Evolutionary conservation across 2,888 invertebrate genomes (phyloP), one percentile per base, ranked within the genome.

Genomic region (Clitarchus hookeri): DNA sequence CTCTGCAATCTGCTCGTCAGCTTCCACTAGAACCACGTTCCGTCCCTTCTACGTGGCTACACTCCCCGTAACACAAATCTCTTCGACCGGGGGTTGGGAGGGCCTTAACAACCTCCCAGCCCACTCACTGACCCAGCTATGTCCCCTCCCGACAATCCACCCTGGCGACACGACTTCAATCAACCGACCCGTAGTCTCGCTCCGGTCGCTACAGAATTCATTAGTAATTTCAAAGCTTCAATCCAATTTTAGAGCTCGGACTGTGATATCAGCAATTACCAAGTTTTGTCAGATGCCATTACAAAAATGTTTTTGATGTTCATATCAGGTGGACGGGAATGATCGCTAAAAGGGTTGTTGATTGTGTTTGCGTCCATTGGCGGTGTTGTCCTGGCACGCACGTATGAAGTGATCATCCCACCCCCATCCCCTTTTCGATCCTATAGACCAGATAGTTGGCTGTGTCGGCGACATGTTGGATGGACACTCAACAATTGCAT

Each of bases 311-410:
- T 65, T 65, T 11, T 65, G 65, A 65, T 65, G 65, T 8, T 23
- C n/a, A n/a, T 65, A 65, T 65, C 65, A 65, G 65, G 65, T 65
- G 65, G 65, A n/a, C 65, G n/a, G 65, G 65, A 65, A 65, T 65
- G 65, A 2, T 65, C 65, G 65, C n/a, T 19, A 65, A 65, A 65
- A 11, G 65, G 65, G 65, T 23, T 23, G 65, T n/a, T 65, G 65
- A 65, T 65, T 65, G 65, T 65, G 65, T 65, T 65, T 65, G 65
- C n/a, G 19, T 65, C n/a, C 65, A n/a, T 48, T 48, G 48, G 48
- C 16, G 11, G 48, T 48, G 11, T 16, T 2, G 48, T 48, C 48
- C 48, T 13, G 4, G 48, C 48, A 16, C 48, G 48, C 3, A 16
- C 48, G 48, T 48, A 48, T 48, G 48, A 48, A 48, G 48, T 48